phyloP scores from a whole-genome alignment of 2,113 vertebrate genomes.

The Sula dactylatra region DNA sequence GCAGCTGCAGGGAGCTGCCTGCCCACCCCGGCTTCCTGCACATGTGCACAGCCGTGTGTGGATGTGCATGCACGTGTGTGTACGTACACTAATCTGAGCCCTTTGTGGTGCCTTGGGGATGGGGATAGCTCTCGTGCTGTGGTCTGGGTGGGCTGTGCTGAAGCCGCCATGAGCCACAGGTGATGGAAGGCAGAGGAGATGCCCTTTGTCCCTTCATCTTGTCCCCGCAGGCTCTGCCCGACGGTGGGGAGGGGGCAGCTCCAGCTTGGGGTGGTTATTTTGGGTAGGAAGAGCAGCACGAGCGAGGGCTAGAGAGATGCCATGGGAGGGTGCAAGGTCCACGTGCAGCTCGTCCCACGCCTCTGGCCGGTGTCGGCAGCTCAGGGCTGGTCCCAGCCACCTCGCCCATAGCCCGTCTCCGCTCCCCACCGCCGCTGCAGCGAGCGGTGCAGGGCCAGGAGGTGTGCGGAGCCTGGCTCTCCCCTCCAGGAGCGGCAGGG shows the following conservation, averaged over 20 bases:
- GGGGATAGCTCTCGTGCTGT: rapidly evolving
- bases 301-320: neutral
- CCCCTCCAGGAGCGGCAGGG: neutral
- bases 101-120: neutral
- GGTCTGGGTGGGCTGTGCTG: neutral
- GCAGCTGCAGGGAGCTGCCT: neutral
- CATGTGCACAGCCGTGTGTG: neutral
- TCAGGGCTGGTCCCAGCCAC: neutral
- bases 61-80: neutral
- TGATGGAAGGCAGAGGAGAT: neutral
- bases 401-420: rapidly evolving
- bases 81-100: neutral
- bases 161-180: neutral
- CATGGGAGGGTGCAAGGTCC: neutral
- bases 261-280: neutral
- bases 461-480: neutral
- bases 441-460: neutral
- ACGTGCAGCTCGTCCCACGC: neutral
- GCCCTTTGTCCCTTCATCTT: neutral
- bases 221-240: neutral
- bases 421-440: neutral
- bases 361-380: neutral
- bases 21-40: neutral
- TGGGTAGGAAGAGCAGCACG: neutral
- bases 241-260: neutral